Evolutionary conservation across 2,797 vertebrate species (phyloP).

Genomic region (Muscicapa striata): DNA sequence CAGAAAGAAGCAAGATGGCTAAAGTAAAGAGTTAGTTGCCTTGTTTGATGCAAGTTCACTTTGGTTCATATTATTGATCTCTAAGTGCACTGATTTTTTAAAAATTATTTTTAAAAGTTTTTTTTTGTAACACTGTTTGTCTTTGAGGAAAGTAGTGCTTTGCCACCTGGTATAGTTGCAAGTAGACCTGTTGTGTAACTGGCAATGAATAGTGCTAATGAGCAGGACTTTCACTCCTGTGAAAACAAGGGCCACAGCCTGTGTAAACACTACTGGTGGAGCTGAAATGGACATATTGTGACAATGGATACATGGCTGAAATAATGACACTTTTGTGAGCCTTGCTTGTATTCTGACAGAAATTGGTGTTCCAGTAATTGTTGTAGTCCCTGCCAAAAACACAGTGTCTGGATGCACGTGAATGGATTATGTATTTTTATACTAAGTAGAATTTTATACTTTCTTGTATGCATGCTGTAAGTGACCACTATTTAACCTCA

Average conservation of each 20-base stretch:
- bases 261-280: constrained; percentile 28
- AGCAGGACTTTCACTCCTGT: constrained; percentile 26
- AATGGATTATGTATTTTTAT: neutral
- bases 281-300: constrained; percentile 32
- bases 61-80: neutral
- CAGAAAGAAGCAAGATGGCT: neutral
- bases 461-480: neutral
- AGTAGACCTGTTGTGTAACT: constrained; percentile 46
- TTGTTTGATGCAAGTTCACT: neutral
- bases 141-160: neutral
- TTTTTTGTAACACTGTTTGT: neutral
- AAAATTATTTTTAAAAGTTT: neutral
- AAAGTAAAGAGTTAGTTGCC: neutral
- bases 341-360: neutral
- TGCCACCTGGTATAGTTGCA: neutral
- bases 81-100: neutral
- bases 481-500: constrained; percentile 22
- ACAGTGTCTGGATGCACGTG: neutral
- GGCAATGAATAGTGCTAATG: constrained; percentile 35
- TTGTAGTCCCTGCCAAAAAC: neutral
- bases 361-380: neutral
- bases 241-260: constrained; percentile 48
- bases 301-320: neutral
- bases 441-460: neutral
- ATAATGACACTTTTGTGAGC: constrained; percentile 7